These are phyloP conservation scores for Punctoribates punctum DNA, from an alignment of 2,888 invertebrate species.

Conservation along the genomic window DNA sequence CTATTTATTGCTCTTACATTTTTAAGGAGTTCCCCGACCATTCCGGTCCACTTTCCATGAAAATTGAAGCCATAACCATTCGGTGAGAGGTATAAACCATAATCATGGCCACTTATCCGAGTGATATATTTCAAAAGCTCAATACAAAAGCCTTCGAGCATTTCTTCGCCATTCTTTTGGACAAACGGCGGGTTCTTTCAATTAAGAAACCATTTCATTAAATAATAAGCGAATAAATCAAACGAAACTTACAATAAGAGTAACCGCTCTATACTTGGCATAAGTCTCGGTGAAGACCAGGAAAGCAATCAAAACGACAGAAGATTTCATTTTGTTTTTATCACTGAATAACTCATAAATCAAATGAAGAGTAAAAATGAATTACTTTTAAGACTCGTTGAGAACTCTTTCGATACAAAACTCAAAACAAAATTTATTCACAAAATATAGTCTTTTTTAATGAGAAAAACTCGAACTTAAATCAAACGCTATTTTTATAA, in stretches of 20 bases:
- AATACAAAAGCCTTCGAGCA: conserved; percentile 24
- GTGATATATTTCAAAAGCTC: conserved; percentile 17
- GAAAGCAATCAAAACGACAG: background rate
- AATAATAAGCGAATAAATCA: background rate
- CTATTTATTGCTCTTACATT: background rate
- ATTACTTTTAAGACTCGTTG: too few species aligned
- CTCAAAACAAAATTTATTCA: too few species aligned
- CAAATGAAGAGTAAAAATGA: too few species aligned
- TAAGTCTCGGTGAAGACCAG: background rate
- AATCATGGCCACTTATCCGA: background rate
- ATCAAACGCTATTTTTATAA: too few species aligned
- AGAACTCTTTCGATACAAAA: too few species aligned
- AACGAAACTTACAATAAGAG: conserved; percentile 12
- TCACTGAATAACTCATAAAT: background rate
- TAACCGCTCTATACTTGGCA: conserved; percentile 7
- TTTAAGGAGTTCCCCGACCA: conserved; percentile 17
- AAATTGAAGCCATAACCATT: conserved; percentile 26
- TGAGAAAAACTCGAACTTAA: too few species aligned
- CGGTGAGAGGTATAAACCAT: background rate
- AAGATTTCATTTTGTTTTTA: conserved; percentile 8
- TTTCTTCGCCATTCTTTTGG: conserved; percentile 16
- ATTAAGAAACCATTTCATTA: background rate
- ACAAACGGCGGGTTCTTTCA: conserved; percentile 22
- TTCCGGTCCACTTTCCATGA: conserved; percentile 30
- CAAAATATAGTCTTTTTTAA: too few species aligned